phyloP scores from a whole-genome alignment of 2,888 invertebrate genomes.

The Vesta saturnalis region DNA sequence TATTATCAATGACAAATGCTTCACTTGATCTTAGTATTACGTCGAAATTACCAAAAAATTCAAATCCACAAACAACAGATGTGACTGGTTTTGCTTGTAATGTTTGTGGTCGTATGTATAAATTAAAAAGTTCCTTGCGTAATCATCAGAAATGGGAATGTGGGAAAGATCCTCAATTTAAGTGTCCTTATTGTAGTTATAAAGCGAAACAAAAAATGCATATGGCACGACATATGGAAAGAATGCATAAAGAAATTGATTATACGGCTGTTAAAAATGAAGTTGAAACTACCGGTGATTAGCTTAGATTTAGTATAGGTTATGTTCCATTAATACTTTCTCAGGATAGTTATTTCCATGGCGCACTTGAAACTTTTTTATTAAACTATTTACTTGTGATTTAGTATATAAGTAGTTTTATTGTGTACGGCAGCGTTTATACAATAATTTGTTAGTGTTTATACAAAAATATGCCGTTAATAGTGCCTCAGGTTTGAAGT shows the following conservation, averaged over 20 bases:
- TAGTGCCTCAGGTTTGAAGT: neutral
- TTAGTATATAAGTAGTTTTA: slow-evolving; percentile 1
- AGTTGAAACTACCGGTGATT: slow-evolving; percentile 13
- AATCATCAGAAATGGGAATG: slow-evolving; percentile 85
- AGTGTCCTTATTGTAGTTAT: slow-evolving; percentile 80
- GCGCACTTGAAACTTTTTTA: no score
- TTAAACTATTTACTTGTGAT: no score
- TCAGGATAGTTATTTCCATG: no score
- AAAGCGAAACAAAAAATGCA: slow-evolving; percentile 84
- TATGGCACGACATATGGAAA: slow-evolving; percentile 79
- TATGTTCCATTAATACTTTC: no score
- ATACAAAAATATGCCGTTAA: neutral
- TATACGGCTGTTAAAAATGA: slow-evolving; percentile 14
- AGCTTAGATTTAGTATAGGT: neutral
- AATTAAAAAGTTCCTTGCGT: slow-evolving; percentile 81
- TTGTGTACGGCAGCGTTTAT: neutral
- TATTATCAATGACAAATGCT: slow-evolving; percentile 27
- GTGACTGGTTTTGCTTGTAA: slow-evolving; percentile 73
- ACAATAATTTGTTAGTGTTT: neutral
- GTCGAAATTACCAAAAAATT: slow-evolving; percentile 28
- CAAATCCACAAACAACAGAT: neutral
- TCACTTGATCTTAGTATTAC: slow-evolving; percentile 46
- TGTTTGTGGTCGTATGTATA: slow-evolving; percentile 83
- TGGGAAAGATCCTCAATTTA: slow-evolving; percentile 82
- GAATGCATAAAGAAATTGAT: slow-evolving; percentile 18